Evolutionary conservation across 23 tunicate species (phyloP).

Genomic region (Botrylloides violaceus): DNA sequence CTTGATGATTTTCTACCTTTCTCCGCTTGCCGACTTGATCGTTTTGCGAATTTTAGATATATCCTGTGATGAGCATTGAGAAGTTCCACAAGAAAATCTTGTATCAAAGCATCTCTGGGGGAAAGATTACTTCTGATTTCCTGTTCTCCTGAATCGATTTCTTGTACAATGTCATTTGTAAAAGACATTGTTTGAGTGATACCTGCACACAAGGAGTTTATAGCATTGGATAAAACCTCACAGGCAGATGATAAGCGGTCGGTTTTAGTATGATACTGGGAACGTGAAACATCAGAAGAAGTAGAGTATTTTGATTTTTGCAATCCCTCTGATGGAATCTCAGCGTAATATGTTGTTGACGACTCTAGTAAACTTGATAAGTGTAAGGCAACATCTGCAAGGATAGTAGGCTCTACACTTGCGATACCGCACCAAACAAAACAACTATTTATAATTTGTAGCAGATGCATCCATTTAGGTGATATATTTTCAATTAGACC

Average conservation of each 20-base stretch:
- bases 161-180: background rate
- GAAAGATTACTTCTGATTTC: background rate
- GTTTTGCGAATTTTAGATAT: conserved; percentile 29
- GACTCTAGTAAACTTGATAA: conserved; percentile 51
- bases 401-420: conserved; percentile 54
- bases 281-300: conserved; percentile 2
- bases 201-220: conserved; percentile 20
- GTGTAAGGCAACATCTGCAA: conserved; percentile 55
- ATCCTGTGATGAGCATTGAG: conserved; percentile 70
- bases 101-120: conserved; percentile 37
- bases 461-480: conserved; percentile 69
- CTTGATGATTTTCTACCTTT: background rate
- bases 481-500: conserved; percentile 25
- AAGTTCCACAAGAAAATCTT: conserved; percentile 70
- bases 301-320: conserved; percentile 4
- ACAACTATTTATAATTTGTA: conserved; percentile 55
- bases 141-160: background rate
- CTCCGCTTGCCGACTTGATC: background rate
- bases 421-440: conserved; percentile 63
- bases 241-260: conserved; percentile 23
- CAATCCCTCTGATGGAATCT: background rate
- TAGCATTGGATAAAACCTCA: conserved; percentile 23
- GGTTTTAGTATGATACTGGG: conserved; percentile 10
- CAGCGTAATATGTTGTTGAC: conserved; percentile 15
- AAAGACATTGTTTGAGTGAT: conserved; percentile 21